A percentile compares a stretch with the other conserved stretches of the same genome.
Evolutionary conservation across 2,113 vertebrate species (phyloP).

Genomic region (Cynoglossus semilaevis): DNA sequence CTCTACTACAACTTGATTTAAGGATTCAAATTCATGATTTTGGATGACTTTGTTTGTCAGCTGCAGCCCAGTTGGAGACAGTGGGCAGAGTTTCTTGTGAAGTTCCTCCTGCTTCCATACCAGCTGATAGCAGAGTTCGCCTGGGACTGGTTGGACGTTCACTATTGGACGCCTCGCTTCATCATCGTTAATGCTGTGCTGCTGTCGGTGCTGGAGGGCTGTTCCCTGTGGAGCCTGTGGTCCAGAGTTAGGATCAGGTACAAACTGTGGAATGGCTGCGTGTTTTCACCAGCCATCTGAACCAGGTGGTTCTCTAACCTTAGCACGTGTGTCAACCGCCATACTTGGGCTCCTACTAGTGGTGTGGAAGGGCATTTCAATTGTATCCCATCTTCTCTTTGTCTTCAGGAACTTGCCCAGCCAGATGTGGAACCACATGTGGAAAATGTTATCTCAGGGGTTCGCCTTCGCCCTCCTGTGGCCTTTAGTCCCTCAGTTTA

Average conservation of each 20-base stretch:
- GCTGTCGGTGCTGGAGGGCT: conserved; percentile 85
- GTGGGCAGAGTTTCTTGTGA: conserved; percentile 88
- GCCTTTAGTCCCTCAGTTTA: conserved; percentile 90
- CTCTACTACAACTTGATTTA: too few species aligned
- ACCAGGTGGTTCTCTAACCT: too few species aligned
- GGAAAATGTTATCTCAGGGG: conserved; percentile 86
- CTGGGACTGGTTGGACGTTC: conserved; percentile 90
- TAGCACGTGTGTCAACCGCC: too few species aligned
- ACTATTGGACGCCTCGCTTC: conserved; percentile 94
- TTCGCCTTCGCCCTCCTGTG: conserved; percentile 88
- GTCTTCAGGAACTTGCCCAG: conserved; percentile 80
- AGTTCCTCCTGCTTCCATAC: conserved; percentile 88
- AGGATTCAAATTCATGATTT: too few species aligned
- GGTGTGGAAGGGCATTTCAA: too few species aligned
- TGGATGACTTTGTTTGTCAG: conserved; percentile 58
- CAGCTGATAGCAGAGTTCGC: conserved; percentile 94
- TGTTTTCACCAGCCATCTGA: not conserved
- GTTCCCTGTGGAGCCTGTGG: conserved; percentile 87
- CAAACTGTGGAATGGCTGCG: not conserved
- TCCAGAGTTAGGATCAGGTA: conserved; percentile 83
- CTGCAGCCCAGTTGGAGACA: conserved; percentile 84
- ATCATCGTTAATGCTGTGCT: conserved; percentile 90
- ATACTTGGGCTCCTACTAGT: too few species aligned
- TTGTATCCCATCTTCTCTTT: not conserved
- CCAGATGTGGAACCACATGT: conserved; percentile 88